A percentile compares a stretch with the other conserved stretches of the same genome.
Evolutionary conservation across 2,113 vertebrate genomes (phyloP).

Genomic region (Zapornia atra): DNA sequence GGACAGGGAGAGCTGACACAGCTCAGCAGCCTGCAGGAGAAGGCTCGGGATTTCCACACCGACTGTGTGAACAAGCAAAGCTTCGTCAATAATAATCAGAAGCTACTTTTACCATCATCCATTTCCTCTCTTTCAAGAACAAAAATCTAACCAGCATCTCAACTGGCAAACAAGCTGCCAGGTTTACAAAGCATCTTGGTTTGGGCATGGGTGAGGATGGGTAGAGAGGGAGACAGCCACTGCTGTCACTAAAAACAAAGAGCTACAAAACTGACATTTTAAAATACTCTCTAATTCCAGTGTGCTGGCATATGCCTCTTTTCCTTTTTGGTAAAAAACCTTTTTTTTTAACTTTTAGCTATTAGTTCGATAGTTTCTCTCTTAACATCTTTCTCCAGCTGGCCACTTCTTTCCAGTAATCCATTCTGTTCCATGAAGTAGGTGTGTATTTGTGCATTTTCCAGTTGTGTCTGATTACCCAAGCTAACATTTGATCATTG

Average conservation of each 20-base stretch:
- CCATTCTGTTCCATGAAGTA: neutral
- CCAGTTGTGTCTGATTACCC: conserved; percentile 36
- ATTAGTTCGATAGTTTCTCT: neutral
- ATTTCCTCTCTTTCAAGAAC: neutral
- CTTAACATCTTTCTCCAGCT: conserved; percentile 42
- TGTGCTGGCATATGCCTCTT: neutral
- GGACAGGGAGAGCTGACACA: neutral
- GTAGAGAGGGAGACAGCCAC: neutral
- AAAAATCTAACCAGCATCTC: neutral
- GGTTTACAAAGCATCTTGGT: neutral
- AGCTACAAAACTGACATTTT: conserved; percentile 17
- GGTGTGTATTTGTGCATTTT: conserved; percentile 12
- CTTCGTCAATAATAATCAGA: neutral
- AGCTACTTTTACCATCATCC: neutral
- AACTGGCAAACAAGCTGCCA: neutral
- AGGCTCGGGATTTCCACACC: neutral
- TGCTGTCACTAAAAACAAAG: neutral
- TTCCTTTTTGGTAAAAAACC: neutral
- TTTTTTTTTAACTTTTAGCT: neutral
- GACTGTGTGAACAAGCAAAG: neutral
- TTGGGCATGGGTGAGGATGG: neutral
- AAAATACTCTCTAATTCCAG: conserved; percentile 20
- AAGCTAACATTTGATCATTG: conserved; percentile 19
- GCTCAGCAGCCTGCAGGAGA: neutral
- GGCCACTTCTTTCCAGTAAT: conserved; percentile 1